Conservation (phyloP, 2,113 vertebrate genomes). For the Microcebus jonahi region DNA sequence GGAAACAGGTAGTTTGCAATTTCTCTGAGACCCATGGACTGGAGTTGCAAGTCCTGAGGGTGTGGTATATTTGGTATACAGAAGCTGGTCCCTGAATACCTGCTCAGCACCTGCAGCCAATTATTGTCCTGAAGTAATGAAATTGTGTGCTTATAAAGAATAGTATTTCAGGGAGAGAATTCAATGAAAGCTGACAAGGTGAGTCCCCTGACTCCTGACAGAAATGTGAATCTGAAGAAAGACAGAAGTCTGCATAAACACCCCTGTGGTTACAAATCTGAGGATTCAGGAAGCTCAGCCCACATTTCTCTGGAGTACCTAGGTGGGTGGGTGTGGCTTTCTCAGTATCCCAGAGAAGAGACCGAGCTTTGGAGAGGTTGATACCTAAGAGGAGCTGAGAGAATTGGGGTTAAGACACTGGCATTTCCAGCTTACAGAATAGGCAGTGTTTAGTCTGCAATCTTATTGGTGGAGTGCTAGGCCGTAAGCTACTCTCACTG, state of each 20-base stretch:
- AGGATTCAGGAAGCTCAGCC: background rate
- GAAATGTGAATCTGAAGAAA: background rate
- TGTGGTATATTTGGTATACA: background rate
- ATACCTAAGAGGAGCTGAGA: background rate
- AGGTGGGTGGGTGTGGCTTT: background rate
- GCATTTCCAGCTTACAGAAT: background rate
- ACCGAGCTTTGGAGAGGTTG: background rate
- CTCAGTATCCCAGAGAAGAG: background rate
- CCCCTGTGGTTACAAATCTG: background rate
- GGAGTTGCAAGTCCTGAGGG: background rate
- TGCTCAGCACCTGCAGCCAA: background rate
- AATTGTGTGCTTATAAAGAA: background rate
- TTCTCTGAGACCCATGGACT: background rate
- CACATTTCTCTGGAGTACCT: background rate
- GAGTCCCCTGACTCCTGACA: background rate
- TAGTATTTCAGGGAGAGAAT: background rate
- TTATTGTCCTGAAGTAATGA: background rate
- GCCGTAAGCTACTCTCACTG: background rate
- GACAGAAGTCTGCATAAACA: background rate
- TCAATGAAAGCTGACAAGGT: background rate
- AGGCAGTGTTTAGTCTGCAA: background rate
- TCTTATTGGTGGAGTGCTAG: background rate
- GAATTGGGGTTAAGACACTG: background rate
- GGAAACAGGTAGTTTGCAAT: background rate
- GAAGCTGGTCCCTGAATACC: background rate